Percentiles rank a stretch among this genome's conserved stretches.
These are phyloP conservation scores for Sebastes taczanowskii DNA, from an alignment of 2,797 vertebrate species.

Conservation along the genomic window DNA sequence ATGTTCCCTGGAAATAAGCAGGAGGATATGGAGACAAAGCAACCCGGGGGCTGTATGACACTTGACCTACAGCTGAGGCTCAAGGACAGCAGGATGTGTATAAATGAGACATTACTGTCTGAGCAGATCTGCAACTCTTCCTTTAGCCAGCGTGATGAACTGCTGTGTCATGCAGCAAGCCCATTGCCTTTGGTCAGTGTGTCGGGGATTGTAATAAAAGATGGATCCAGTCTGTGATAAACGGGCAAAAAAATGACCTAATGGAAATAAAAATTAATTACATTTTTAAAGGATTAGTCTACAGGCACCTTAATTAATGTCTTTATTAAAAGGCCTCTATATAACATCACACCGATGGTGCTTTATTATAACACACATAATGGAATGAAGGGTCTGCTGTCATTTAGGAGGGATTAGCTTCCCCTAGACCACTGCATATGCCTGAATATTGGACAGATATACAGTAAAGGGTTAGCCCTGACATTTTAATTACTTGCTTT, in stretches of 20 bases:
- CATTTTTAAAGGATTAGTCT: constrained; percentile 1
- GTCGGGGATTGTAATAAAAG: not conserved
- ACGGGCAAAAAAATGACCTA: not conserved
- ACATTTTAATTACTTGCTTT: not conserved
- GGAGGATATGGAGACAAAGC: constrained; percentile 2
- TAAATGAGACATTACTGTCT: constrained; percentile 35
- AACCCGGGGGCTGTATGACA: not conserved
- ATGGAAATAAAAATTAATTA: constrained; percentile 5
- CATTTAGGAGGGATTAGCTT: not conserved
- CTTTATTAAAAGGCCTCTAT: not conserved
- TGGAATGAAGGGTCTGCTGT: not conserved
- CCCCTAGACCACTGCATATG: not conserved
- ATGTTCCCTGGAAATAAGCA: not conserved
- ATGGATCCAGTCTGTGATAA: not conserved
- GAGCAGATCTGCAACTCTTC: constrained; percentile 20
- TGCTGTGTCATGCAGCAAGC: constrained; percentile 53
- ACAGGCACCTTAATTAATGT: not conserved
- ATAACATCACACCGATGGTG: not conserved
- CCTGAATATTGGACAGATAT: not conserved
- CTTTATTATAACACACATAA: not conserved
- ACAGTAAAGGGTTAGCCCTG: not conserved
- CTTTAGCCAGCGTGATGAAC: constrained; percentile 36
- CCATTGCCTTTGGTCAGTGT: constrained; percentile 15
- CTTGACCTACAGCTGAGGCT: constrained; percentile 39
- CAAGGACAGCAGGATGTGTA: constrained; percentile 39